Percentiles rank a stretch among this genome's conserved stretches.
phyloP scores from a whole-genome alignment of 2,888 invertebrate genomes.

The Aporophyla lueneburgensis region DNA sequence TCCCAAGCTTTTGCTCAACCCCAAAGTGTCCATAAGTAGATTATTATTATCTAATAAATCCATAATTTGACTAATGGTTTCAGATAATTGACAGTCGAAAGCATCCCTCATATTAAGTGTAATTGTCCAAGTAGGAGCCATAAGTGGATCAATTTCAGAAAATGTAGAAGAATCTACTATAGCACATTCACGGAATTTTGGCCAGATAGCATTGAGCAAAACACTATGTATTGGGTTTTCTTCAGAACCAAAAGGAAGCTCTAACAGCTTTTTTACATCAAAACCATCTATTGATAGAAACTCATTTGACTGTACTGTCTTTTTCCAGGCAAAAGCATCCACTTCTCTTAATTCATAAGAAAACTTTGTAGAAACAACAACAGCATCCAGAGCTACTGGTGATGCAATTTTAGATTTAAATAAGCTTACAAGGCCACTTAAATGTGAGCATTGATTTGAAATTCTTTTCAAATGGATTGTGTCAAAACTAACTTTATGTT shows the following conservation, averaged over 20 bases:
- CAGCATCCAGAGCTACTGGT: conserved; percentile 91
- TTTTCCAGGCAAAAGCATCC: conserved; percentile 92
- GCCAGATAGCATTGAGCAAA: conserved; percentile 96
- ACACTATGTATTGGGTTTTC: conserved; percentile 95
- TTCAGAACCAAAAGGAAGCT: conserved; percentile 96
- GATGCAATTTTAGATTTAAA: conserved; percentile 97
- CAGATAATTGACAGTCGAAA: conserved; percentile 94
- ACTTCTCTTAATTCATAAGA: conserved; percentile 93
- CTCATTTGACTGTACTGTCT: conserved; percentile 85
- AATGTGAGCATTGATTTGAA: conserved; percentile 95
- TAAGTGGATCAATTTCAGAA: conserved; percentile 96
- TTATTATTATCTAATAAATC: conserved; percentile 91
- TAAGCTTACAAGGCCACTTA: conserved; percentile 95
- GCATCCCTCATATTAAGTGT: conserved; percentile 92
- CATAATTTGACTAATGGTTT: conserved; percentile 93
- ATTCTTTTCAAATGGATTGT: conserved; percentile 96
- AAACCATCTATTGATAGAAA: conserved; percentile 88
- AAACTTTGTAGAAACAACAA: conserved; percentile 93
- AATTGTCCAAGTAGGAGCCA: conserved; percentile 95
- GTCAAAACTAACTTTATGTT: conserved; percentile 96
- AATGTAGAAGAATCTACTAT: conserved; percentile 97
- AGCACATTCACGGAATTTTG: conserved; percentile 95
- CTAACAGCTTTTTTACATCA: conserved; percentile 86
- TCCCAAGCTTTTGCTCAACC: conserved; percentile 87
- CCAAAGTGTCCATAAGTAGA: conserved; percentile 87